phyloP scores from a whole-genome alignment of 1,140 invertebrate genomes.

The Neoseiulus cucumeris region DNA sequence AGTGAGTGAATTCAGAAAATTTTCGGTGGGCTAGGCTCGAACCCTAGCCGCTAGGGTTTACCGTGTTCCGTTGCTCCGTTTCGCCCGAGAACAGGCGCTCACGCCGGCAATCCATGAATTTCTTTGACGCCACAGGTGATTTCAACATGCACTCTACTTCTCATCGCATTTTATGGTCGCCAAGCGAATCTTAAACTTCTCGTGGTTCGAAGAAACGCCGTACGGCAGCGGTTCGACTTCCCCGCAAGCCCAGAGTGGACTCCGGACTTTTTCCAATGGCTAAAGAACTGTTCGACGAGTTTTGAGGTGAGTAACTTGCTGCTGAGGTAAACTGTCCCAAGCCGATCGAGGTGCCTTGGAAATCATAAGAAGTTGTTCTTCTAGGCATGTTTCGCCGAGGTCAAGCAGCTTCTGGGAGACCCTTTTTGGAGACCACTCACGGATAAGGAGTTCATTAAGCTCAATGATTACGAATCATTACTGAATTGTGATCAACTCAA shows the following conservation, averaged over 20 bases:
- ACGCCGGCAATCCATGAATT: background rate
- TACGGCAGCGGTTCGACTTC: conserved; percentile 49
- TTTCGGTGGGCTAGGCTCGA: too few species aligned
- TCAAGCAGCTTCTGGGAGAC: background rate
- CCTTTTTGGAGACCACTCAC: conserved; percentile 1
- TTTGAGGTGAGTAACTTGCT: conserved; percentile 31
- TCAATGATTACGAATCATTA: background rate
- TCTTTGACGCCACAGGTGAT: conserved; percentile 26
- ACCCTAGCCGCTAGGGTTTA: too few species aligned
- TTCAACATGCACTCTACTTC: conserved; percentile 51
- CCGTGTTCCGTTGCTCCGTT: too few species aligned
- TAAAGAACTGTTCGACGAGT: conserved; percentile 33
- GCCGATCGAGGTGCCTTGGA: too few species aligned
- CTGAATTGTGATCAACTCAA: background rate
- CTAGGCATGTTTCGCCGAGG: background rate
- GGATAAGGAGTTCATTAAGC: background rate
- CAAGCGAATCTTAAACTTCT: conserved; percentile 34
- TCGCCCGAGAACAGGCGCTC: too few species aligned
- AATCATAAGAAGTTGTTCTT: background rate
- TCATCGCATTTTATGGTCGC: conserved; percentile 34
- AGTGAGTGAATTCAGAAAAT: background rate
- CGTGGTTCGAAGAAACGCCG: conserved; percentile 45
- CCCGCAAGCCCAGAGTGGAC: conserved; percentile 42
- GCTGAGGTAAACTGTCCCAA: too few species aligned
- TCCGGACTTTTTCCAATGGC: conserved; percentile 43